Evolutionary conservation across 2,797 vertebrate species (phyloP), one percentile per base, ranked within the genome.

Genomic region (Euphonia xanthogaster): DNA sequence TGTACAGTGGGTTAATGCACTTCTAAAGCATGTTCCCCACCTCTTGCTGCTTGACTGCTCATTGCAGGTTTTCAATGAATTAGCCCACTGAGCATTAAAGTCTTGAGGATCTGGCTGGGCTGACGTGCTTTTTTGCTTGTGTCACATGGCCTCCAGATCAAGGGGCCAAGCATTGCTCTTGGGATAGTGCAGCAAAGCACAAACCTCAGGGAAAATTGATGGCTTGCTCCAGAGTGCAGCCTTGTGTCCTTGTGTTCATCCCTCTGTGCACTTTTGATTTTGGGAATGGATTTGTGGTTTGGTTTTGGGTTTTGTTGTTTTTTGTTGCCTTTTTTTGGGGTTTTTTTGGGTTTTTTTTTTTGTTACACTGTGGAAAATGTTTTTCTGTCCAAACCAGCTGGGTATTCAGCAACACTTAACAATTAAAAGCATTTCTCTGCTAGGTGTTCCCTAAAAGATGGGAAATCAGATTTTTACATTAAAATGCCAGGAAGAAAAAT

Each of bases 401-500:
- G 30, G 66, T 93, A 54, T 90, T 96, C 90, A 84, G 51, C 63
- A 72, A 17, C 55, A 63, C 44, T 70, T 70, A 66, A 93, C 76
- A 84, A 78, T 90, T 71, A 84, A 93, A 90, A 86, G 66, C 77
- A 23, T 40, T 94, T 86, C 66, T 90, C 66, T 75, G 47, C 33
- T 93, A 83, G 50, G 39, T 93, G 70, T 77, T 93, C 92, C 51
- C 76, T 88, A 58, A 68, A 93, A 95, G 54, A 84, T 72, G 42
- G 83, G 84, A 96, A 93, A 78, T 65, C 78, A 86, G 74, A 93
- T 82, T 92, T 86, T 90, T 94, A 33, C 84, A 78, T 90, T 87
- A 95, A 94, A 92, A 88, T 86, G 67, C 63, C 92, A 86, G 33
- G 74, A 88, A 95, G 80, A 94, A 92, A 84, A 94, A 93, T 19